Evolutionary conservation across 2,113 vertebrate genomes (phyloP).

Genomic region (Micronycteris hirsuta): DNA sequence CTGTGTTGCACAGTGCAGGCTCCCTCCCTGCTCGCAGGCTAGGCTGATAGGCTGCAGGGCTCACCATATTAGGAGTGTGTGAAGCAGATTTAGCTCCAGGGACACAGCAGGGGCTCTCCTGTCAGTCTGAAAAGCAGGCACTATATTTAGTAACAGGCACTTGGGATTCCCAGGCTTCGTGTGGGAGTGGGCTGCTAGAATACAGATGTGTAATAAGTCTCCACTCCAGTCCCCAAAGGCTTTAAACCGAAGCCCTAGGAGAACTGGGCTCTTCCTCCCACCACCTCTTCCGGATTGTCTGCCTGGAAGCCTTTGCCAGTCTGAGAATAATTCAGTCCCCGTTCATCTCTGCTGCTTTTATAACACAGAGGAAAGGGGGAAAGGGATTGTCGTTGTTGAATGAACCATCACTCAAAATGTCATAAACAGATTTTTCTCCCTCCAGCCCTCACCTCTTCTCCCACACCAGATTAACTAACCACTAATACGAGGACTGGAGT

Average conservation of each 20-base stretch:
- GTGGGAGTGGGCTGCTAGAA: constrained; percentile 74
- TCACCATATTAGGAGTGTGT: constrained; percentile 81
- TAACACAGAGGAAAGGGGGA: not conserved
- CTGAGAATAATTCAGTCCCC: not conserved
- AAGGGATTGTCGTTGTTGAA: not conserved
- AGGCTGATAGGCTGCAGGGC: constrained; percentile 33
- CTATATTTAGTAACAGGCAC: constrained; percentile 81
- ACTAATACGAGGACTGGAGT: not conserved
- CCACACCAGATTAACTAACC: not conserved
- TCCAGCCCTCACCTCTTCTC: not conserved
- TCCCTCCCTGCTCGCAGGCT: not conserved
- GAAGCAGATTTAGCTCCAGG: constrained; percentile 68
- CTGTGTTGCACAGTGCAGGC: not conserved
- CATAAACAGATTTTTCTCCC: not conserved
- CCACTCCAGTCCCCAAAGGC: not conserved
- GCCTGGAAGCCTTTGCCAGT: not conserved
- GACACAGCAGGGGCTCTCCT: constrained; percentile 65
- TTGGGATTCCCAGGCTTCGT: constrained; percentile 74
- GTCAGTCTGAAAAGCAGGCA: constrained; percentile 65
- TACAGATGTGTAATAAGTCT: constrained; percentile 45
- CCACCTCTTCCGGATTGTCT: not conserved
- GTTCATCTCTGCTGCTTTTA: not conserved
- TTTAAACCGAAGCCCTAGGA: not conserved
- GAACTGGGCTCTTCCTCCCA: not conserved
- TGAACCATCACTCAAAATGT: not conserved